phyloP scores from a whole-genome alignment of 2,888 invertebrate genomes.

The Drosophila melanosoma region DNA sequence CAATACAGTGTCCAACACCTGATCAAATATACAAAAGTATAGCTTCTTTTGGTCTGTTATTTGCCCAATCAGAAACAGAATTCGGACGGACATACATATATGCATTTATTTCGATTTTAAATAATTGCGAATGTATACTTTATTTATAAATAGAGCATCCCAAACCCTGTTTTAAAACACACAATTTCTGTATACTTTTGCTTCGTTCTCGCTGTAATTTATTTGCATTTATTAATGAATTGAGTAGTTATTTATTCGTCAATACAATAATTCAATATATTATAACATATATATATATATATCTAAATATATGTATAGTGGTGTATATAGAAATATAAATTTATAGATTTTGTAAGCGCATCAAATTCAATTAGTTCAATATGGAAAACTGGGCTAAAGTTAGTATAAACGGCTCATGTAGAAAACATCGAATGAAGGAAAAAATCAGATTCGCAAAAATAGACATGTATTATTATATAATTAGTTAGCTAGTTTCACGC shows the following conservation, averaged over 20 bases:
- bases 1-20: neutral
- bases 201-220: constrained; percentile 5
- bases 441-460: constrained; percentile 5
- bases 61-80: neutral
- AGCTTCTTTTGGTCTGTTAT: neutral
- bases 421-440: constrained; percentile 2
- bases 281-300: constrained; percentile 2
- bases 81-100: neutral
- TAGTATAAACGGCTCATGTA: constrained; percentile 13
- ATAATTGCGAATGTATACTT: neutral
- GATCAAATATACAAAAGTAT: neutral
- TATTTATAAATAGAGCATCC: neutral
- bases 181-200: constrained; percentile 2
- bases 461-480: constrained; percentile 5
- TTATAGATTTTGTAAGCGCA: constrained; percentile 24
- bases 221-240: constrained; percentile 11
- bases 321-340: constrained; percentile 4
- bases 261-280: constrained; percentile 39
- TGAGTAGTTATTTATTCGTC: constrained; percentile 17
- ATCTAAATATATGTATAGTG: neutral
- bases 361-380: constrained; percentile 14
- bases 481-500: neutral
- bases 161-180: neutral
- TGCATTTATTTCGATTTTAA: neutral
- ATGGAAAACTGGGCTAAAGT: constrained; percentile 3